These are phyloP conservation scores for Potamilus streckersoni DNA, from an alignment of 1,140 invertebrate species.

Conservation along the genomic window DNA sequence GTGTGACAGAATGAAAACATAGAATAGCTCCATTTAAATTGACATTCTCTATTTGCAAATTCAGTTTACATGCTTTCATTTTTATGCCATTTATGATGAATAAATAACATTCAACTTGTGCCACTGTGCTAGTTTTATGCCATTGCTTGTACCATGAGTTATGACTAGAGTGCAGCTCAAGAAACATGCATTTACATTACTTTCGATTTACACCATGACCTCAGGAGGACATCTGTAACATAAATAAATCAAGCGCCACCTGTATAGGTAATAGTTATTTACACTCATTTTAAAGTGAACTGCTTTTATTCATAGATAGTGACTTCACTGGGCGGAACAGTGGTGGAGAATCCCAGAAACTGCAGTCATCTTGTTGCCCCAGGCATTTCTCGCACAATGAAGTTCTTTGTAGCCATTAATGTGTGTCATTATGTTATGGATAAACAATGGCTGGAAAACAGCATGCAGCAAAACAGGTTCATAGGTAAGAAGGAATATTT, in stretches of 20 bases:
- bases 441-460: conserved; percentile 86
- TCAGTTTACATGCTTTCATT: too few relatives aligned
- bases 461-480: conserved; percentile 80
- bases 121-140: too few relatives aligned
- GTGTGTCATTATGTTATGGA: conserved; percentile 82
- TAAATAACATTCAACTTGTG: too few relatives aligned
- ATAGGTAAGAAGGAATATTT: conserved; percentile 68
- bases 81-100: too few relatives aligned
- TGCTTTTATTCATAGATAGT: conserved; percentile 73
- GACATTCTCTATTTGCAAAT: too few relatives aligned
- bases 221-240: background rate
- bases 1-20: too few relatives aligned
- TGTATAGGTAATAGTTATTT: background rate
- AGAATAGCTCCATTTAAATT: too few relatives aligned
- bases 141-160: too few relatives aligned
- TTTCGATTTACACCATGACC: too few relatives aligned
- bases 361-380: conserved; percentile 90
- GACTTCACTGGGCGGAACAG: conserved; percentile 80
- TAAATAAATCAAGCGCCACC: too few relatives aligned
- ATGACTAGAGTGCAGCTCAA: too few relatives aligned
- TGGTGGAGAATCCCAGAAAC: conserved; percentile 76
- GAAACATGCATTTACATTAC: background rate
- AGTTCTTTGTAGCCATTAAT: conserved; percentile 85
- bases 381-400: conserved; percentile 82
- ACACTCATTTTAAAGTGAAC: too few relatives aligned